Evolutionary conservation across 2,888 invertebrate genomes (phyloP).

Genomic region (Aphidius colemani): DNA sequence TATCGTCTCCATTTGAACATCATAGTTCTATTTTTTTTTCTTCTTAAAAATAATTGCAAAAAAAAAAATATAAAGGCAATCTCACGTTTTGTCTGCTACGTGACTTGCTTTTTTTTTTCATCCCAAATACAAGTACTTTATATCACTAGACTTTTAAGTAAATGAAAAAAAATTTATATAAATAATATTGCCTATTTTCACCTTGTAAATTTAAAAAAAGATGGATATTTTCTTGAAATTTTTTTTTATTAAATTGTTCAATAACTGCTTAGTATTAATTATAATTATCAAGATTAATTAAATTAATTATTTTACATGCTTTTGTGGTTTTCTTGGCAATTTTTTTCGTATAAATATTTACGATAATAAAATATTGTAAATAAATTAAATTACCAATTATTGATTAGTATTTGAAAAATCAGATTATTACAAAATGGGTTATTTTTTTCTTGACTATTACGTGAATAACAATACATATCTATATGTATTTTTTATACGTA

Average conservation of each 20-base stretch:
- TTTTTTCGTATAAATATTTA: neutral
- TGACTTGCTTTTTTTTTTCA: conserved; percentile 2
- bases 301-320: neutral
- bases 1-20: no score
- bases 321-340: neutral
- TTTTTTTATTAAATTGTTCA: no score
- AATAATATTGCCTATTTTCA: no score
- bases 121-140: no score
- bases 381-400: neutral
- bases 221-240: no score
- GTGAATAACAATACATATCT: neutral
- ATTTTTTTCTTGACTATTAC: conserved; percentile 3
- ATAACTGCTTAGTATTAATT: no score
- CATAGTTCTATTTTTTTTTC: conserved; percentile 1
- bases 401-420: neutral
- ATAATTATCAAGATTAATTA: no score
- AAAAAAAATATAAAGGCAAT: neutral
- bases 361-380: neutral
- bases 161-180: no score
- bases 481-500: neutral
- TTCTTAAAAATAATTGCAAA: neutral
- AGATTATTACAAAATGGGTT: neutral
- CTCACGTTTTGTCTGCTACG: conserved; percentile 7
- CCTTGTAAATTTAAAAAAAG: no score
- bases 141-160: no score